phyloP scores from a whole-genome alignment of 2,797 vertebrate species.

The Leptodactylus fallax region DNA sequence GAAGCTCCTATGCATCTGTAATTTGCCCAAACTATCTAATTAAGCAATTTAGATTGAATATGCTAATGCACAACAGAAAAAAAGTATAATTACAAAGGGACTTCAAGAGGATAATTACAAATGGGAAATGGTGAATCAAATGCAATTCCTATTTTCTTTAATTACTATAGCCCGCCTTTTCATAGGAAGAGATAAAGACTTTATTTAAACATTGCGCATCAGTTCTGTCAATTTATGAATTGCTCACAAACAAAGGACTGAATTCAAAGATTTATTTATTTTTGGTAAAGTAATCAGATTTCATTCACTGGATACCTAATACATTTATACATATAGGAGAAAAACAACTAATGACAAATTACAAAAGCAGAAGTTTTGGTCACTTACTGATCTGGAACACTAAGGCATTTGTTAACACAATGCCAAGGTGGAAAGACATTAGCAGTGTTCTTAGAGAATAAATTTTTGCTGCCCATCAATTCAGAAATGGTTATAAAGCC shows the following conservation, averaged over 20 bases:
- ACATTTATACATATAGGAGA: too few relatives aligned
- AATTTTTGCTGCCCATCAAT: too few relatives aligned
- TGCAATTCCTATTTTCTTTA: conserved; percentile 74
- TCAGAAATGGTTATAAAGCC: too few relatives aligned
- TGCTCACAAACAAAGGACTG: conserved; percentile 39
- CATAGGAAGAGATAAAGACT: conserved; percentile 68
- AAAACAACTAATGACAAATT: too few relatives aligned
- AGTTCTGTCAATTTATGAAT: conserved; percentile 62
- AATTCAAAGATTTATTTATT: conserved; percentile 48
- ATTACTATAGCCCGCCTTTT: conserved; percentile 71
- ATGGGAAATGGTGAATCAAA: conserved; percentile 72
- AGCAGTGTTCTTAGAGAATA: too few relatives aligned
- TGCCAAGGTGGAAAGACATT: too few relatives aligned
- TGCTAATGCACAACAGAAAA: conserved; percentile 71
- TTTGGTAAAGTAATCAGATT: conserved; percentile 51
- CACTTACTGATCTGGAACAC: too few relatives aligned
- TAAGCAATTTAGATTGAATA: conserved; percentile 78
- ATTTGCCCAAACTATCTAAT: conserved; percentile 76
- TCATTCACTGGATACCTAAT: not conserved
- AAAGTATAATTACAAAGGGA: conserved; percentile 76
- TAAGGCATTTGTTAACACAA: too few relatives aligned
- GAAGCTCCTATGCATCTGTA: conserved; percentile 74
- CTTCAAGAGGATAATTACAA: conserved; percentile 77
- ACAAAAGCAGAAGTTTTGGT: too few relatives aligned
- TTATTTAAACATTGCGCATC: conserved; percentile 68